These are phyloP conservation scores for Acrocephalus arundinaceus DNA, from an alignment of 2,113 vertebrate genomes.

Conservation along the genomic window DNA sequence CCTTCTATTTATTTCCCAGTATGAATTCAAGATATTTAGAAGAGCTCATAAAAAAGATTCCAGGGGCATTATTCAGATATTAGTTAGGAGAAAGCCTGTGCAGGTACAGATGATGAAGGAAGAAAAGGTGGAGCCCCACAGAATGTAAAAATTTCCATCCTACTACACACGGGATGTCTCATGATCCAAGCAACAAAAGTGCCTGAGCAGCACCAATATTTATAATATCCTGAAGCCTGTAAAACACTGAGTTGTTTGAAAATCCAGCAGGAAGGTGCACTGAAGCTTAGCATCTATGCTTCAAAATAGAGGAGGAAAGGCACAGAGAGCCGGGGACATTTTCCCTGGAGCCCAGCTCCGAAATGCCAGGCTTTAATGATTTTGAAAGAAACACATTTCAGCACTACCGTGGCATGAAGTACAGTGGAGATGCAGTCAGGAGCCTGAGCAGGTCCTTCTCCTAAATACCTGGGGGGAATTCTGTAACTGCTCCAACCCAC, in stretches of 20 bases:
- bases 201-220: neutral
- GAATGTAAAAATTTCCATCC: neutral
- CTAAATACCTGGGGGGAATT: slow-evolving; percentile 33
- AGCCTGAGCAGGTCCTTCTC: slow-evolving; percentile 9
- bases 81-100: neutral
- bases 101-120: neutral
- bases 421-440: neutral
- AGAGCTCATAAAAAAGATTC: neutral
- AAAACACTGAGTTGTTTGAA: neutral
- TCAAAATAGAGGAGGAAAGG: slow-evolving; percentile 6
- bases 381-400: slow-evolving; percentile 70
- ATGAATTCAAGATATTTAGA: neutral
- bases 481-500: neutral
- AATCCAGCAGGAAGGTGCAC: slow-evolving; percentile 14
- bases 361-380: slow-evolving; percentile 64
- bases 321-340: neutral
- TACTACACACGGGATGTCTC: neutral
- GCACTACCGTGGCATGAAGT: neutral
- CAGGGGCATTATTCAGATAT: neutral
- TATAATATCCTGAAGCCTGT: slow-evolving; percentile 27
- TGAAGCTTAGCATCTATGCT: slow-evolving; percentile 12
- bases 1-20: neutral
- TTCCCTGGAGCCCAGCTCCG: slow-evolving; percentile 48
- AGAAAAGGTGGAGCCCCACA: neutral
- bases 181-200: neutral